Percentiles rank a stretch among this genome's conserved stretches.
Evolutionary conservation across 2,113 vertebrate genomes (phyloP).

Genomic region (Melanostigma gelatinosum): DNA sequence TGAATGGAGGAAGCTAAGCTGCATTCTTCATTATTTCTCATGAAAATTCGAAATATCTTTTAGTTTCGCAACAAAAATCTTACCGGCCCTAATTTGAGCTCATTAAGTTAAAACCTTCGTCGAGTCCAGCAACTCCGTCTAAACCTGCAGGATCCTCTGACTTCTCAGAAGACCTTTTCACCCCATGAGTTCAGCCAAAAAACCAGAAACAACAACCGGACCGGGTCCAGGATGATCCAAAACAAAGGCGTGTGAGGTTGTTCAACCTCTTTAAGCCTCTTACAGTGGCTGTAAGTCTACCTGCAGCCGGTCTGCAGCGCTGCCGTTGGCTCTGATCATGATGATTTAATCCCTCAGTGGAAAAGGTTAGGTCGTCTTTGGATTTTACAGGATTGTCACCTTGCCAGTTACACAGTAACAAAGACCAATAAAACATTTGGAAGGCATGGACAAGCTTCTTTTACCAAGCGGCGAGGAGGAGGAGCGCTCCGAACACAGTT

Average conservation of each 20-base stretch:
- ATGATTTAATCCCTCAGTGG: slow-evolving; percentile 71
- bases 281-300: slow-evolving; percentile 61
- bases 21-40: background rate
- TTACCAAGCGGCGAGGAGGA: slow-evolving; percentile 73
- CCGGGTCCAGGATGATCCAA: slow-evolving; percentile 7
- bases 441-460: slow-evolving; percentile 81
- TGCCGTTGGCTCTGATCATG: slow-evolving; percentile 33
- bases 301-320: slow-evolving; percentile 18
- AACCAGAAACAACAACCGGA: background rate
- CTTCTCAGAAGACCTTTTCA: background rate
- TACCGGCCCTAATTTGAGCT: background rate
- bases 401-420: slow-evolving; percentile 20
- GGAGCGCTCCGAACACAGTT: slow-evolving; percentile 42
- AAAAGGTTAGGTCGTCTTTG: slow-evolving; percentile 42
- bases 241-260: slow-evolving; percentile 54
- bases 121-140: background rate
- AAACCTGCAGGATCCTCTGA: slow-evolving; percentile 13
- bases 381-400: slow-evolving; percentile 32
- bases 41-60: background rate
- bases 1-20: background rate
- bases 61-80: background rate
- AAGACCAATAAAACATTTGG: background rate
- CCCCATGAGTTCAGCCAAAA: background rate
- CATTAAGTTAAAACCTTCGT: background rate
- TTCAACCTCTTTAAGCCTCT: slow-evolving; percentile 74